A percentile compares a stretch with the other conserved stretches of the same genome.
phyloP scores from a whole-genome alignment of 2,113 vertebrate species.

The sheep (Ovis aries) region ARS-UI_Ramb_v3.0 NC_056074.1:34775001-34775500 shows the following conservation, averaged over 20 bases:
- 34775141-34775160: not conserved
- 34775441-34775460: not conserved
- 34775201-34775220: rapidly evolving
- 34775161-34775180: rapidly evolving
- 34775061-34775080: not conserved
- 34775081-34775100: rapidly evolving
- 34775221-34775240: no score
- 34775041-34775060: not conserved
- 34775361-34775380: not conserved
- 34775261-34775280: rapidly evolving
- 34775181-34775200: not conserved
- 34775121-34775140: not conserved
- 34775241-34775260: not conserved
- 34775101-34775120: not conserved
- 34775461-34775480: not conserved
- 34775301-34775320: not conserved
- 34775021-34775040: not conserved
- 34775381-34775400: not conserved
- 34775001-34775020: not conserved
- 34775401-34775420: rapidly evolving
- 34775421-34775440: not conserved
- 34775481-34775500: rapidly evolving
- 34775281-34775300: not conserved
- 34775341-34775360: no score
- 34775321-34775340: not conserved